A percentile compares a stretch with the other conserved stretches of the same genome.
Evolutionary conservation across 2,797 vertebrate species (phyloP).

Genomic region (Setipinna tenuifilis): DNA sequence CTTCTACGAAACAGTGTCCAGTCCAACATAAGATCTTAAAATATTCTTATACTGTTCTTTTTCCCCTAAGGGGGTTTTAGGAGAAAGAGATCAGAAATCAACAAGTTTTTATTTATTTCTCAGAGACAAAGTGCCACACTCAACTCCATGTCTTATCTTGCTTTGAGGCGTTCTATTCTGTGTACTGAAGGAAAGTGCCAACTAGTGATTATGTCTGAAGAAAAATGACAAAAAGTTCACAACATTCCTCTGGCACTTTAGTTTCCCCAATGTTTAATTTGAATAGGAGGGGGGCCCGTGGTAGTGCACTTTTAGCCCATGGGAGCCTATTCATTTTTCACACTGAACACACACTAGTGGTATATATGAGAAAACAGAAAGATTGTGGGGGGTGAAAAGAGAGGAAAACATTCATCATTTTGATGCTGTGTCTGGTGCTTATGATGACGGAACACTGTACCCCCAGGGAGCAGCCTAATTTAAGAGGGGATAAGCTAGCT

Average conservation of each 20-base stretch:
- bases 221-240: background rate
- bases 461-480: constrained; percentile 29
- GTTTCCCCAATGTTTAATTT: background rate
- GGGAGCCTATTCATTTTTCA: background rate
- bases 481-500: constrained; percentile 27
- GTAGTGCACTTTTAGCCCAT: background rate
- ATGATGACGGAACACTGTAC: background rate
- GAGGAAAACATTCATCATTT: constrained; percentile 21
- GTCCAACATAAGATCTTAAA: too few species aligned
- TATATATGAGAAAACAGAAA: background rate
- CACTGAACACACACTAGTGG: background rate
- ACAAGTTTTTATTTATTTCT: too few species aligned
- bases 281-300: background rate
- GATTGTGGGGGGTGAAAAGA: background rate
- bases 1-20: too few species aligned
- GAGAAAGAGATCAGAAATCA: too few species aligned
- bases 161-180: too few species aligned
- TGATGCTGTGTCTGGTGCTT: background rate
- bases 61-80: too few species aligned
- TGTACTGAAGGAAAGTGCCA: background rate
- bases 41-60: too few species aligned
- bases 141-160: too few species aligned
- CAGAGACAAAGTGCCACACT: too few species aligned
- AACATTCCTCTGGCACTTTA: background rate
- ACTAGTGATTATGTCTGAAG: background rate